These are phyloP conservation scores for Atethmia centrago DNA, from an alignment of 2,888 invertebrate species.

Conservation along the genomic window DNA sequence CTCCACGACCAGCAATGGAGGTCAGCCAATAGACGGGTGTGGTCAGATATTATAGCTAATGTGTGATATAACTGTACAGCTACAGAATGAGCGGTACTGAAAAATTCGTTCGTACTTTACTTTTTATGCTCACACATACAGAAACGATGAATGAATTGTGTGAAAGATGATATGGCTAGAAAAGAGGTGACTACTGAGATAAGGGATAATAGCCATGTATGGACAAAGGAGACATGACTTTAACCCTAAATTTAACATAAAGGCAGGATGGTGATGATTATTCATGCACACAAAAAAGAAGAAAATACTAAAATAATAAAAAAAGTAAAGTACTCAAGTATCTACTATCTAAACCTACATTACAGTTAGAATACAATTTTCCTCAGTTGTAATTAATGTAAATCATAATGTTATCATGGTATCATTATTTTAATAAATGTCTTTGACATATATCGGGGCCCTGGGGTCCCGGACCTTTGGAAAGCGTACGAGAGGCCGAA, in stretches of 20 bases:
- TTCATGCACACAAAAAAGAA: neutral
- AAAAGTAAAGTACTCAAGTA: neutral
- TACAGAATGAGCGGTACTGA: slow-evolving; percentile 1
- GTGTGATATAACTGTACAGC: slow-evolving; percentile 51
- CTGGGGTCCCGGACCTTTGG: no score
- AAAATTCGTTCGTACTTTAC: neutral
- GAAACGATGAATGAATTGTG: neutral
- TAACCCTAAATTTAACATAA: neutral
- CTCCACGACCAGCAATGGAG: slow-evolving; percentile 40
- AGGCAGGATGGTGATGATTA: neutral
- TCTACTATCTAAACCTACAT: no score
- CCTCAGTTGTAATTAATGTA: no score
- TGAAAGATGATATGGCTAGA: neutral
- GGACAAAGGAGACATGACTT: neutral
- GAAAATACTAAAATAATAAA: neutral
- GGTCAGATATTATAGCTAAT: slow-evolving; percentile 48
- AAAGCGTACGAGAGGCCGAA: no score
- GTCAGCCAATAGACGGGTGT: slow-evolving; percentile 60
- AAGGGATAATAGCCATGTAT: neutral
- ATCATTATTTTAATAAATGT: no score
- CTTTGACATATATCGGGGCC: no score
- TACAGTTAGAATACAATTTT: no score
- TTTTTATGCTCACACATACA: neutral
- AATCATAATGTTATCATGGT: no score
- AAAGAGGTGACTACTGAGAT: neutral